Conservation (phyloP, 2,113 vertebrate species). For the Fukomys damarensis region DNA sequence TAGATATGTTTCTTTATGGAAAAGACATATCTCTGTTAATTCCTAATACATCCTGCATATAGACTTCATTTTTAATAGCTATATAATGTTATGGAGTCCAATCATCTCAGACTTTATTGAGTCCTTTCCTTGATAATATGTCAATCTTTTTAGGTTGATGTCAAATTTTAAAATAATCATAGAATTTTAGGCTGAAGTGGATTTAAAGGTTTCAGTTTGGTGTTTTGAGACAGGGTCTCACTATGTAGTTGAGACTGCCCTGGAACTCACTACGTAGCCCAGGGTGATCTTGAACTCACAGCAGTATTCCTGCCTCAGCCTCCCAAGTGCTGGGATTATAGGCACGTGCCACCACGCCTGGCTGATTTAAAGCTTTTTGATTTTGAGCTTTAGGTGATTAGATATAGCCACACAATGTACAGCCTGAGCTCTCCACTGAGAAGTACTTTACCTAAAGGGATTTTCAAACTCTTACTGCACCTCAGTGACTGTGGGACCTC, state of each 20-base stretch:
- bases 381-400: not conserved
- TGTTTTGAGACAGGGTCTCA: too few species aligned
- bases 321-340: too few species aligned
- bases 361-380: too few species aligned
- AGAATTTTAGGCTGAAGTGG: constrained; percentile 18
- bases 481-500: not conserved
- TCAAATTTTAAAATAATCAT: not conserved
- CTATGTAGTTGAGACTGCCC: too few species aligned
- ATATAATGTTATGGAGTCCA: not conserved
- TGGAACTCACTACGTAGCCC: too few species aligned
- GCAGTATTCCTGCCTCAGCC: too few species aligned
- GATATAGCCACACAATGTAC: not conserved
- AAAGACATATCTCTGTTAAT: not conserved
- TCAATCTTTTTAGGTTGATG: not conserved
- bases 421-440: not conserved
- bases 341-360: too few species aligned
- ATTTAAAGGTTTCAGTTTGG: too few species aligned
- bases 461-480: not conserved
- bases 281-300: too few species aligned
- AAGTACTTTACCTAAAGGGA: not conserved
- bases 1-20: not conserved
- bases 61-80: not conserved
- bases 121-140: not conserved
- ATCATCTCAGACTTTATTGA: not conserved
- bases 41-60: not conserved